Percentiles rank a stretch among this genome's conserved stretches.
These are phyloP conservation scores for Willowsia nigromaculata DNA, from an alignment of 2,888 invertebrate genomes.

Conservation along the genomic window DNA sequence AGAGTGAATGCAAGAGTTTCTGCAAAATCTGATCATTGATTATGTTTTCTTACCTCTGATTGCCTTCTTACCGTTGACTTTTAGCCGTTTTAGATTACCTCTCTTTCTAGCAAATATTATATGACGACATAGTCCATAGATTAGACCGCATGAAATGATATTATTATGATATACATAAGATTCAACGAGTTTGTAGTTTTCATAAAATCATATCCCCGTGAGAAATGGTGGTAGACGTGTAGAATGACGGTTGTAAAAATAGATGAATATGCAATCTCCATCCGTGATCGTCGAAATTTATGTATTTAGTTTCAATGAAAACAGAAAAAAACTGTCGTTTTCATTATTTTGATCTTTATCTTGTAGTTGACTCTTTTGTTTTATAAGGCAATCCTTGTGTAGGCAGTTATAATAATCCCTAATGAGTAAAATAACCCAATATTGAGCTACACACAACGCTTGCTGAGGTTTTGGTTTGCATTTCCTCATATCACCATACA, in stretches of 20 bases:
- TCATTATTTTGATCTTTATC: background rate
- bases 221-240: background rate
- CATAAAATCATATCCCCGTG: no score
- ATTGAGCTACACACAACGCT: background rate
- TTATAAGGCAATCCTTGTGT: background rate
- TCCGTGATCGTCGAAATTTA: background rate
- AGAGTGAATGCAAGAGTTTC: background rate
- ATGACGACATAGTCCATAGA: no score
- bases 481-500: conserved; percentile 4
- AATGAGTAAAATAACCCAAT: background rate
- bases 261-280: background rate
- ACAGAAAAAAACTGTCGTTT: conserved; percentile 5
- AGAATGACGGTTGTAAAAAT: background rate
- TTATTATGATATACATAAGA: background rate
- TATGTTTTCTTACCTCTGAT: background rate
- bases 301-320: background rate
- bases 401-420: background rate
- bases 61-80: background rate
- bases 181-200: no score
- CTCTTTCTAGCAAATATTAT: background rate
- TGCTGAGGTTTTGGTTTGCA: conserved; percentile 24
- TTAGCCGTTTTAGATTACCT: background rate
- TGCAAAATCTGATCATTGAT: background rate
- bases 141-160: background rate
- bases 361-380: background rate